phyloP scores from a whole-genome alignment of 2,888 invertebrate species.

The Lasioglossum morio region DNA sequence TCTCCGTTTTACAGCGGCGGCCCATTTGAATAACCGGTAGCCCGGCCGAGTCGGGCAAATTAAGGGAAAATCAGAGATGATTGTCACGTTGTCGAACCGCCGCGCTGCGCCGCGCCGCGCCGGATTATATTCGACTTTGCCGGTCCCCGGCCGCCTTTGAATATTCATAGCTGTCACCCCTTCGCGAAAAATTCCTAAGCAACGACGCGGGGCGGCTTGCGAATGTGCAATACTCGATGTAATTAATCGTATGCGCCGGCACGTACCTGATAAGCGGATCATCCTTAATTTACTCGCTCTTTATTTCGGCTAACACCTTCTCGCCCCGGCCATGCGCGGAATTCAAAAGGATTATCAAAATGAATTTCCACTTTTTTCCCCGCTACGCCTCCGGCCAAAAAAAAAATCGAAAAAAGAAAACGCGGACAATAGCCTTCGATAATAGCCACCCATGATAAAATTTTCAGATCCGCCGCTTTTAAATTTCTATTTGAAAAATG shows the following conservation, averaged over 20 bases:
- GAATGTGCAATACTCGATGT: conserved; percentile 71
- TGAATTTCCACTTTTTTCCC: neutral
- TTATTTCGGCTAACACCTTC: conserved; percentile 46
- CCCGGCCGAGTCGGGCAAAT: conserved; percentile 17
- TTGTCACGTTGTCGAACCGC: conserved; percentile 61
- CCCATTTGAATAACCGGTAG: conserved; percentile 44
- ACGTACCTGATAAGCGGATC: conserved; percentile 60
- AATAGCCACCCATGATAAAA: neutral
- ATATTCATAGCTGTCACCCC: conserved; percentile 62
- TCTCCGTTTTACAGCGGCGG: conserved; percentile 41
- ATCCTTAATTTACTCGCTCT: conserved; percentile 51
- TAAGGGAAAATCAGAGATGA: conserved; percentile 60
- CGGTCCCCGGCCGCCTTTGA: conserved; percentile 41
- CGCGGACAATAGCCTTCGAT: neutral
- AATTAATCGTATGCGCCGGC: conserved; percentile 77
- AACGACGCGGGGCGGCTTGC: conserved; percentile 24
- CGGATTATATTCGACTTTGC: conserved; percentile 57
- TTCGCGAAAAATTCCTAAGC: conserved; percentile 60
- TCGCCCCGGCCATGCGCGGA: conserved; percentile 10
- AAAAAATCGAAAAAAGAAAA: neutral
- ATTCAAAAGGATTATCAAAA: conserved; percentile 29
- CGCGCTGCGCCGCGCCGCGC: too few relatives aligned
- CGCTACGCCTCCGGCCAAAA: neutral
- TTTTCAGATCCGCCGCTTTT: neutral
- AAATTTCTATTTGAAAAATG: neutral